Conservation (phyloP, 2,797 vertebrate species). For the Chaetophractus vellerosus region DNA sequence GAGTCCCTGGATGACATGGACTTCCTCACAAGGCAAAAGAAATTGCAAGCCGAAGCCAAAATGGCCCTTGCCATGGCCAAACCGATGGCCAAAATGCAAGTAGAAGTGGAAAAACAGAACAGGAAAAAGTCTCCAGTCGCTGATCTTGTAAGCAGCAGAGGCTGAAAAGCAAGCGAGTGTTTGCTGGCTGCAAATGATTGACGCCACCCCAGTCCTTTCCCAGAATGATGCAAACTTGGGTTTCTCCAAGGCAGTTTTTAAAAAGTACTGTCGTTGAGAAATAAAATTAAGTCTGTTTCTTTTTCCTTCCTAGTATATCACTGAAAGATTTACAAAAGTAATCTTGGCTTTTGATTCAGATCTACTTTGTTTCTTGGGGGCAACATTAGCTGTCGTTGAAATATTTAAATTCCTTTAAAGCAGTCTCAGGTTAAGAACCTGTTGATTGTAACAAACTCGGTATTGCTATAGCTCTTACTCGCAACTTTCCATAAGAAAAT, state of each 20-base stretch:
- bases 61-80: slow-evolving; percentile 99
- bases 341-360: slow-evolving; percentile 1
- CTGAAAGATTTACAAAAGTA: slow-evolving; percentile 37
- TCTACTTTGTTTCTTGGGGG: neutral
- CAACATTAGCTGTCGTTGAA: neutral
- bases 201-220: neutral
- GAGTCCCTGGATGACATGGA: slow-evolving; percentile 99
- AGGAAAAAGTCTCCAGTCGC: slow-evolving; percentile 99
- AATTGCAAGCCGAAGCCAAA: slow-evolving; percentile 98
- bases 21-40: slow-evolving; percentile 98
- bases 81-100: slow-evolving; percentile 99
- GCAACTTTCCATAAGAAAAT: neutral
- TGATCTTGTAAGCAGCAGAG: slow-evolving; percentile 94
- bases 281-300: slow-evolving; percentile 64
- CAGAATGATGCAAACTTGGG: slow-evolving; percentile 78
- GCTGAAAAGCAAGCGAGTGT: accelerated
- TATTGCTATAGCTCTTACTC: neutral
- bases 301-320: slow-evolving; percentile 5
- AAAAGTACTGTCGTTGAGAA: slow-evolving; percentile 77
- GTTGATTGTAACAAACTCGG: neutral
- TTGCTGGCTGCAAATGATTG: neutral
- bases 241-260: slow-evolving; percentile 74
- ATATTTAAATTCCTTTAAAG: slow-evolving; percentile 29
- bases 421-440: neutral
- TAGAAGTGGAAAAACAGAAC: slow-evolving; percentile 99